Evolutionary conservation across 2,888 invertebrate species (phyloP), one percentile per base, ranked within the genome.

Genomic region (Gonocerus acuteangulatus): DNA sequence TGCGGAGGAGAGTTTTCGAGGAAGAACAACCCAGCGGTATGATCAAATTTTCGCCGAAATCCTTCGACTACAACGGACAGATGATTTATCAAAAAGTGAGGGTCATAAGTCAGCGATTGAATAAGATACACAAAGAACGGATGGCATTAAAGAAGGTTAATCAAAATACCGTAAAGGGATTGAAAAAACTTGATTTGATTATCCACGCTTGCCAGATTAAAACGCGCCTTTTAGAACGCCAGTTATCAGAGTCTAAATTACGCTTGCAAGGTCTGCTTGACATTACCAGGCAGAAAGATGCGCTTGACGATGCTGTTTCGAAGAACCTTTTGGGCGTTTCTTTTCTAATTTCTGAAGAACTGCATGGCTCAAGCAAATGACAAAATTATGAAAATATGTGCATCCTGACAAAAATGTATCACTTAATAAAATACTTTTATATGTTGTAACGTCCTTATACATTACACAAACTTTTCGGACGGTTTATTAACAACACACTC

Each of bases 51-150:
- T 27, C 27, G 4, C 27, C 27, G 4, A 27, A 27, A 9, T 27
- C 27, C 4, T 27, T 27, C 27, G 27, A 27, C 9, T 27, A 27
- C 27, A 27, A 51, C 19, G 51, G 27, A 1, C 15, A 34, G 34
- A 32, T 18, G 32, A 51, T 51, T 15, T 51, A 34, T 11, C 16
- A 51, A 3, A 51, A 27, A 2, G 51, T 51, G 13, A 51, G 34
- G 7, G 19, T 16, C n/a, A 51, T 51, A 15, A 27, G 51, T 2
- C 21, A 9, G 1, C 27, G 51, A 2, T 34, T 51, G 51, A 21
- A n/a, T 11, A 16, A 34, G 11, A 34, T 34, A 7, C 51, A 34
- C 51, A 19, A 51, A 1, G 32, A 51, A 19, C 16, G 19, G 4
- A n/a, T 18, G 2, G 7, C 34, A n/a, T 13, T 51, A 11, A 23